phyloP scores from a whole-genome alignment of 2,113 vertebrate genomes.

The Phaethornis superciliosus region DNA sequence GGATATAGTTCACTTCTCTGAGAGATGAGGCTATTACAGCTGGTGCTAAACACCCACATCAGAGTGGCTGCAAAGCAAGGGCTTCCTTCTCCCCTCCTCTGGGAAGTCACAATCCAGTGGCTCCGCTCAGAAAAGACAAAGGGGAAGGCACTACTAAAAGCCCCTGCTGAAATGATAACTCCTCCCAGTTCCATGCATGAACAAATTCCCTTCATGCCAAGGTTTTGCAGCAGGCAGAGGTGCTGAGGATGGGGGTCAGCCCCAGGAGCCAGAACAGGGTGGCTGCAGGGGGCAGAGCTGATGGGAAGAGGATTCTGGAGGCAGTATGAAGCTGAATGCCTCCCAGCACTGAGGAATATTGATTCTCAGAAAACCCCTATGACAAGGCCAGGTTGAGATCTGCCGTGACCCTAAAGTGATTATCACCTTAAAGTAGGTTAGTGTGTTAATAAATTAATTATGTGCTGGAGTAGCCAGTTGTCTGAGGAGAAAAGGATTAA shows the following conservation, averaged over 20 bases:
- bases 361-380: not conserved
- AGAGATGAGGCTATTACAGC: constrained; percentile 67
- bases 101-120: not conserved
- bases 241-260: not conserved
- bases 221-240: rapidly evolving
- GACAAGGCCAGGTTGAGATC: not conserved
- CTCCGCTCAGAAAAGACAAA: not conserved
- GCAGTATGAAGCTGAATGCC: rapidly evolving
- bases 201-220: rapidly evolving
- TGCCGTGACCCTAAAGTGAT: constrained; percentile 41
- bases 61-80: not conserved
- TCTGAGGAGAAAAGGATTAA: constrained; percentile 59
- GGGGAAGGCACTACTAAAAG: not conserved
- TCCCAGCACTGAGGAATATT: rapidly evolving
- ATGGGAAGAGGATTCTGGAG: rapidly evolving
- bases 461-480: constrained; percentile 7
- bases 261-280: rapidly evolving
- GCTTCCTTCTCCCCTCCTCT: constrained; percentile 45
- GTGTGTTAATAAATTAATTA: constrained; percentile 69
- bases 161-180: not conserved
- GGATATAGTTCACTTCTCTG: constrained; percentile 51
- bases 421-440: constrained; percentile 65
- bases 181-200: rapidly evolving
- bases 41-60: constrained; percentile 62
- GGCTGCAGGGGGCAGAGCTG: not conserved